Evolutionary conservation across 2,113 vertebrate genomes (phyloP), one percentile per base, ranked within the genome.

Genomic region (Potamarius usumacintae): DNA sequence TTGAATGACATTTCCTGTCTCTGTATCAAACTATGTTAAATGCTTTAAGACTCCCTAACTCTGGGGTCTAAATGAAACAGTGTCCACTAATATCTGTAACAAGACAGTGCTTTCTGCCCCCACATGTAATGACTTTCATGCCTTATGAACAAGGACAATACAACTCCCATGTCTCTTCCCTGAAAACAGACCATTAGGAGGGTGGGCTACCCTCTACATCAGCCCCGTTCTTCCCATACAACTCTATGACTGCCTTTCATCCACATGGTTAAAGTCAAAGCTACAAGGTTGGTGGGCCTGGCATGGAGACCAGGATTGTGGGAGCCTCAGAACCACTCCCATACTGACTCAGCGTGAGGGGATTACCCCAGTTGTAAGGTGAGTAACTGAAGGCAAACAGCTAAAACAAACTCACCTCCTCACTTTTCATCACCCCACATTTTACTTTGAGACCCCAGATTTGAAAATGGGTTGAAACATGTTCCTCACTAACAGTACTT

Each of bases 141-240:
- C 79, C 62, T 78, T 53, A 55, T 85, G 85, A 76, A 86, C 85
- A 83, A 58, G 89, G 87, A 91, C 89, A 91, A 91, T 87, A 62
- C 58, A 53, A 79, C 82, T 87, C 27, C 83, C 84, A 42, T 86
- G 78, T 15, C 74, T 83, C 60, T 72, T 82, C 72, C 30, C 62
- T 83, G 80, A 84, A 88, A 79, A 82, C 87, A 85, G 80, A 90
- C 87, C 48, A 84, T 87, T 76, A 80, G 87, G 82, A 87, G 72
- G 79, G 71, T 88, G 72, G 90, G 78, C 85, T 89, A 91, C 85
- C 83, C 87, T 88, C 71, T 48, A 48, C 1, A 67, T 85, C 77
- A 84, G 74, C 65, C 84, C 58, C 84, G 74, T 63, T 80, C 63
- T 58, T 80, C 42, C 84, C 80, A 83, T 58, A 72, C 84, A 85